Evolutionary conservation across 2,888 invertebrate species (phyloP), one percentile per base, ranked within the genome.

Genomic region (Agapostemon virescens): DNA sequence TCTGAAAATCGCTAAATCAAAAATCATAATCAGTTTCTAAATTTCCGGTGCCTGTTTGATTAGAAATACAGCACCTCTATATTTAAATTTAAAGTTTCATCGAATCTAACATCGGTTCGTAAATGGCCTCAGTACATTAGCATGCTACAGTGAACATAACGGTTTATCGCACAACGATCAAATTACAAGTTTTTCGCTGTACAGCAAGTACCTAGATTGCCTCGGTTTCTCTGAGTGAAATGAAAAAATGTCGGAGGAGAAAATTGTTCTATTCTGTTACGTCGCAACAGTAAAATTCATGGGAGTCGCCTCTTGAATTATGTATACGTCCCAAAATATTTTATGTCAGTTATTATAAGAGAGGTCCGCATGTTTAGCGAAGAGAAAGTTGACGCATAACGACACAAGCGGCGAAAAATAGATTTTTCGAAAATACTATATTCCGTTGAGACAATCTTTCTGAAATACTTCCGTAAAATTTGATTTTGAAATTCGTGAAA

Each of bases 261-360:
- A 61, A 61, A 61, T 61, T 61, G 61, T 61, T 61, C 61, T 33
- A 61, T 61, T 61, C 61, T 61, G 61, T 3, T 33, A 33, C 33
- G 20, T 20, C 33, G 61, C 61, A 20, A 61, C 30, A 9, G 9
- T 61, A 33, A 61, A 33, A 61, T 61, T 61, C 61, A 30, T 33
- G 61, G 33, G 61, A 33, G 61, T 20, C 61, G 33, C 1, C 33
- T 20, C 33, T 20, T 33, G 61, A 30, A 33, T 61, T 61, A 33
- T 61, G 33, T 61, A 30, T 61, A 17, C 20, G 61, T 9, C 20
- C 33, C 9, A 33, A 33, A 33, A 61, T 33, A 61, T 33, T 61
- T 61, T 61, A 61, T 61, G 61, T 30, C 61, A 33, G 20, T 20
- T 20, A 33, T 33, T 61, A 33, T 30, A 30, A 33, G 33, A 20